A percentile compares a stretch with the other conserved stretches of the same genome.
Conservation (phyloP, 2,888 invertebrate species). For the Colletes collaris region DNA sequence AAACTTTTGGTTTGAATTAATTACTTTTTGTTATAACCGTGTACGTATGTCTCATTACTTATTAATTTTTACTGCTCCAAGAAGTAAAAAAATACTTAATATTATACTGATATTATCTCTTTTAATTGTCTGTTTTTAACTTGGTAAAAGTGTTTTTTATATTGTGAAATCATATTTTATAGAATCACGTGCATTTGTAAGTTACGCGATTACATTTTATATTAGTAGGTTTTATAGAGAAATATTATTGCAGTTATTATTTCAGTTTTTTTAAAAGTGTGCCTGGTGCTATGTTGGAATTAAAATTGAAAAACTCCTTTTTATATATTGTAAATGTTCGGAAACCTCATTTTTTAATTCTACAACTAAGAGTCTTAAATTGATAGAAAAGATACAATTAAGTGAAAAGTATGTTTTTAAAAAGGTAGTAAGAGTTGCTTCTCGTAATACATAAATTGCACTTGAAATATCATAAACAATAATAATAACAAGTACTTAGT, state of each 20-base stretch:
- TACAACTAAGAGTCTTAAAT: conserved; percentile 9
- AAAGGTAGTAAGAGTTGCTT: conserved; percentile 14
- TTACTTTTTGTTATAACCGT: conserved; percentile 18
- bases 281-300: conserved; percentile 44
- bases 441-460: conserved; percentile 27
- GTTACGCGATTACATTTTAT: conserved; percentile 7
- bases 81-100: conserved; percentile 40
- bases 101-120: conserved; percentile 22
- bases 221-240: conserved; percentile 20
- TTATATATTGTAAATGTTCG: conserved; percentile 18
- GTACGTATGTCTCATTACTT: conserved; percentile 36
- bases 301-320: conserved; percentile 24
- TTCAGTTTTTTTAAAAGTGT: conserved; percentile 20
- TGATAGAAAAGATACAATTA: not conserved
- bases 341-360: conserved; percentile 24
- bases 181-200: conserved; percentile 25
- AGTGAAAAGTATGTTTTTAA: conserved; percentile 13
- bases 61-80: conserved; percentile 26
- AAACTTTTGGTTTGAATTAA: conserved; percentile 20
- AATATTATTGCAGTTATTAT: conserved; percentile 4
- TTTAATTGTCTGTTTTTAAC: conserved; percentile 14
- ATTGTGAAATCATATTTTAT: conserved; percentile 20
- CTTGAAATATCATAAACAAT: conserved; percentile 24
- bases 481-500: conserved; percentile 44
- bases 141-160: conserved; percentile 2